phyloP scores from a whole-genome alignment of 2,888 invertebrate species.

The Theodoxus fluviatilis region DNA sequence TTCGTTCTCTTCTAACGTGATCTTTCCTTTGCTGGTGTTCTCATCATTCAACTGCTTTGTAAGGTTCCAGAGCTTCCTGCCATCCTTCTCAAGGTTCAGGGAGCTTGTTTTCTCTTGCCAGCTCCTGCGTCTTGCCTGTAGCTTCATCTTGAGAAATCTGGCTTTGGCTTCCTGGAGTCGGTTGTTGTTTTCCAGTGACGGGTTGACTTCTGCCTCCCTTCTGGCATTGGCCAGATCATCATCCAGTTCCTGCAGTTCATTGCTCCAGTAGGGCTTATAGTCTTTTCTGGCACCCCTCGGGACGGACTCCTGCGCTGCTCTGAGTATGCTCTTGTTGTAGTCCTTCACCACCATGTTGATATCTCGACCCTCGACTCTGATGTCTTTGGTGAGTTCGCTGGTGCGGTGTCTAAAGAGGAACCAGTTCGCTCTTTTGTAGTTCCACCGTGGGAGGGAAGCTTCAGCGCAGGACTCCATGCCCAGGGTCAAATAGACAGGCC shows the following conservation, averaged over 20 bases:
- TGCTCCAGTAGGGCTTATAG: slow-evolving; percentile 15
- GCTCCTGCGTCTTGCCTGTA: slow-evolving; percentile 9
- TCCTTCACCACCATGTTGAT: slow-evolving; percentile 21
- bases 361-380: slow-evolving; percentile 3
- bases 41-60: slow-evolving; percentile 17
- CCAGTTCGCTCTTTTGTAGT: slow-evolving; percentile 16
- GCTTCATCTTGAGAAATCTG: slow-evolving; percentile 4
- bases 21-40: slow-evolving; percentile 9
- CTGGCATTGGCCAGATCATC: slow-evolving; percentile 10
- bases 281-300: slow-evolving; percentile 17
- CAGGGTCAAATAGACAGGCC: neutral
- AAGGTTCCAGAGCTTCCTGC: neutral
- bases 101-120: slow-evolving; percentile 20
- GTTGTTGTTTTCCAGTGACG: slow-evolving; percentile 11
- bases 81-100: slow-evolving; percentile 6
- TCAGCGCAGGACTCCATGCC: no score
- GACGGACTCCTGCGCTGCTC: slow-evolving; percentile 7
- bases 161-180: slow-evolving; percentile 21
- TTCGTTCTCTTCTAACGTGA: slow-evolving; percentile 5
- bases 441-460: slow-evolving; percentile 18
- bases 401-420: neutral
- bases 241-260: slow-evolving; percentile 5
- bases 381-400: slow-evolving; percentile 15
- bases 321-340: neutral
- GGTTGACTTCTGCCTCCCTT: slow-evolving; percentile 13